Evolutionary conservation across 1,140 invertebrate species (phyloP).

Genomic region (Scaptomyza graminum): DNA sequence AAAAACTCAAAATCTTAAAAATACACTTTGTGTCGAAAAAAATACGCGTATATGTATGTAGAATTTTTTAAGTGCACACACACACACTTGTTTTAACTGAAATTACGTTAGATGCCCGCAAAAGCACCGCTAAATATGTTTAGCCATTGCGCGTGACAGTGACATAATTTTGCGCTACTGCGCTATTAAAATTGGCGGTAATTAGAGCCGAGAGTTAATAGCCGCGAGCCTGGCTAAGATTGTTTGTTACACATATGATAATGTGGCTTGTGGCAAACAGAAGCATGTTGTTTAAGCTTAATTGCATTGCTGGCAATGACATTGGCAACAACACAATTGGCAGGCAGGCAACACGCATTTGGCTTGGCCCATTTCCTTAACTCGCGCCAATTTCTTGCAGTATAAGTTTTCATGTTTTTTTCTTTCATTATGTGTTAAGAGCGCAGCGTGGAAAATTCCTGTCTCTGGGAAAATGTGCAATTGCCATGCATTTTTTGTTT

Average conservation of each 20-base stretch:
- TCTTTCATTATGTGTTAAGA: constrained; percentile 63
- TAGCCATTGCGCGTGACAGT: constrained; percentile 75
- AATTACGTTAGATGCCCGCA: constrained; percentile 56
- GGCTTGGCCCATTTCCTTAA: constrained; percentile 56
- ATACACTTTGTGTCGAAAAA: too few species aligned
- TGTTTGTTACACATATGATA: not conserved
- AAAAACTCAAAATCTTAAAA: not conserved
- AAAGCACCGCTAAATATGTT: constrained; percentile 62
- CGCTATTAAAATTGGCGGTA: constrained; percentile 57
- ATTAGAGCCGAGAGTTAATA: constrained; percentile 56
- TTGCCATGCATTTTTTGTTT: constrained; percentile 41
- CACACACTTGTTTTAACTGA: constrained; percentile 50
- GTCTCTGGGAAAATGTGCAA: constrained; percentile 72
- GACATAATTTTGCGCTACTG: constrained; percentile 68
- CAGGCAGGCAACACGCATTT: constrained; percentile 17
- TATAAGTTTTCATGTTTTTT: constrained; percentile 44
- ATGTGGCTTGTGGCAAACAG: constrained; percentile 1
- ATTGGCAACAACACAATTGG: constrained; percentile 43
- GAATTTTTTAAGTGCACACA: constrained; percentile 8
- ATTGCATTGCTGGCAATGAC: constrained; percentile 62
- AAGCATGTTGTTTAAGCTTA: constrained; percentile 11
- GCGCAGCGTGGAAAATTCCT: constrained; percentile 24
- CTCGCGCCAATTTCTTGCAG: constrained; percentile 3
- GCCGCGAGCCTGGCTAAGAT: constrained; percentile 31
- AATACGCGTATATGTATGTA: not conserved